phyloP scores from a whole-genome alignment of 2,797 vertebrate genomes.

The Carapus acus region DNA sequence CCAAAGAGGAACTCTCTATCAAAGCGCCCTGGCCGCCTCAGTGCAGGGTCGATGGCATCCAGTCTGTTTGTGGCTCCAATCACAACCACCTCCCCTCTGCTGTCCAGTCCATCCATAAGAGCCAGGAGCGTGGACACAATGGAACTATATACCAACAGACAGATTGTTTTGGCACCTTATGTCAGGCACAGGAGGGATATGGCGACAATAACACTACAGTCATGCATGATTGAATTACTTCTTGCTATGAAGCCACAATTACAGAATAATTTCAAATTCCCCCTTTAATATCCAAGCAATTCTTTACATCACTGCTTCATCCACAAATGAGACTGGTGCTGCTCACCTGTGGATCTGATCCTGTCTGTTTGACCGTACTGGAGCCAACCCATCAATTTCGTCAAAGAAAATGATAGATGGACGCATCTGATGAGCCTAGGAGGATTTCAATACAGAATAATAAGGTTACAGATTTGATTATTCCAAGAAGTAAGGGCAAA shows the following conservation, averaged over 20 bases:
- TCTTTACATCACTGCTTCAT: background rate
- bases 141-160: slow-evolving; percentile 72
- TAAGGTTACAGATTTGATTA: background rate
- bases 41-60: slow-evolving; percentile 97
- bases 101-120: slow-evolving; percentile 97
- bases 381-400: slow-evolving; percentile 98
- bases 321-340: background rate
- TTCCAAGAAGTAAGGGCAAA: background rate
- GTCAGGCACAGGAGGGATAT: background rate
- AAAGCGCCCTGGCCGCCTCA: slow-evolving; percentile 96
- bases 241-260: background rate
- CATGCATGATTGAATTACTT: too few relatives aligned
- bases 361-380: slow-evolving; percentile 95
- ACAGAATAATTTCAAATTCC: background rate
- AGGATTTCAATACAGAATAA: slow-evolving; percentile 11
- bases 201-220: too few relatives aligned
- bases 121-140: slow-evolving; percentile 97
- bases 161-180: too few relatives aligned
- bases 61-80: slow-evolving; percentile 98
- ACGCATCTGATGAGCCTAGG: slow-evolving; percentile 95
- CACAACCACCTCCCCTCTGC: slow-evolving; percentile 94
- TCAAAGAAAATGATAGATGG: slow-evolving; percentile 98
- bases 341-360: slow-evolving; percentile 98
- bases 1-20: slow-evolving; percentile 98
- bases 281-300: background rate